A percentile compares a stretch with the other conserved stretches of the same genome.
Conservation (phyloP, 2,113 vertebrate genomes). For the Eolophus roseicapilla region DNA sequence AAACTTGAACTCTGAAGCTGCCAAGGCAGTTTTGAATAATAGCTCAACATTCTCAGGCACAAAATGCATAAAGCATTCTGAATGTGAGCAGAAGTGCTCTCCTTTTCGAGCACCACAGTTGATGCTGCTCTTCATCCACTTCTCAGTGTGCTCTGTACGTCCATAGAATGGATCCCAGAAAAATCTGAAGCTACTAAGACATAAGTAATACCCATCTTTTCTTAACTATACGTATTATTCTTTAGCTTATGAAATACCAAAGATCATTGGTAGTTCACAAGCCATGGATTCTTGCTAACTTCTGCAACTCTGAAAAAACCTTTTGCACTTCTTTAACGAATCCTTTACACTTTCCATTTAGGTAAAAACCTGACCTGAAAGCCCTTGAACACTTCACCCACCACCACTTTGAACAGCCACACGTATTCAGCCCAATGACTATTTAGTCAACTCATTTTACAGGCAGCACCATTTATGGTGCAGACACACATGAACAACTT, state of each 20-base stretch:
- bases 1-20: not conserved
- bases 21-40: not conserved
- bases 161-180: not conserved
- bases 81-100: not conserved
- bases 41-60: not conserved
- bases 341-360: not conserved
- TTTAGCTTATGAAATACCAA: not conserved
- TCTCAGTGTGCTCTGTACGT: not conserved
- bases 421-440: rapidly evolving
- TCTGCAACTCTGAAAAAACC: not conserved
- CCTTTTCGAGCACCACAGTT: not conserved
- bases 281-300: not conserved
- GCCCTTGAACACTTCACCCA: not conserved
- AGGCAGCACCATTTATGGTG: not conserved
- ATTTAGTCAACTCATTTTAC: not conserved
- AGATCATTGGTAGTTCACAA: not conserved
- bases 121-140: not conserved
- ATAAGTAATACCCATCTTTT: not conserved
- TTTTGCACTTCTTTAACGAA: not conserved
- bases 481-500: not conserved
- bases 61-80: not conserved
- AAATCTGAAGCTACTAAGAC: not conserved
- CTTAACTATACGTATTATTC: not conserved
- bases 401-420: not conserved
- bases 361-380: not conserved